phyloP scores from a whole-genome alignment of 2,888 invertebrate species.

The Cheilosia impressa region DNA sequence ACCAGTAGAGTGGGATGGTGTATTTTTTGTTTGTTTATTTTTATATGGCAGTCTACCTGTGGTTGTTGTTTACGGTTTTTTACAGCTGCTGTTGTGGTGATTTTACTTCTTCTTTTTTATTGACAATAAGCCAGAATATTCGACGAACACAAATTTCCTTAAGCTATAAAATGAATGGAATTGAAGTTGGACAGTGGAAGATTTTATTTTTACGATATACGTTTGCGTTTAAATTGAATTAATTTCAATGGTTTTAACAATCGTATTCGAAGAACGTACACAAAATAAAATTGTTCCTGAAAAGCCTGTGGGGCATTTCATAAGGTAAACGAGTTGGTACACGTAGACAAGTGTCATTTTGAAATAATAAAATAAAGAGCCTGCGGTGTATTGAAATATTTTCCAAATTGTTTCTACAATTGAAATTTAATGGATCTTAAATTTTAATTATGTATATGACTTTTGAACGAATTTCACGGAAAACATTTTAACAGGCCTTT shows the following conservation, averaged over 20 bases:
- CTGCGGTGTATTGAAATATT: too few relatives aligned
- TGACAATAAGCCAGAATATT: neutral
- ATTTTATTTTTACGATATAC: slow-evolving; percentile 10
- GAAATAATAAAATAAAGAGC: neutral
- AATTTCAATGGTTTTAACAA: neutral
- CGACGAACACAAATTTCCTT: neutral
- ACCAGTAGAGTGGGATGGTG: neutral
- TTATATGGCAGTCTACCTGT: neutral
- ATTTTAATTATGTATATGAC: neutral
- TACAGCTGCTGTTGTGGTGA: neutral
- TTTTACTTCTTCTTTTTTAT: neutral
- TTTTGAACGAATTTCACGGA: neutral
- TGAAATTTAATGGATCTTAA: neutral
- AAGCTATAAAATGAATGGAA: neutral
- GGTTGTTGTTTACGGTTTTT: neutral
- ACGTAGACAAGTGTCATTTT: neutral
- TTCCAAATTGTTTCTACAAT: neutral
- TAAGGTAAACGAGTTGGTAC: neutral
- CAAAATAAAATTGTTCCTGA: neutral
- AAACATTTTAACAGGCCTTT: too few relatives aligned
- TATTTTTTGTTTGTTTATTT: neutral
- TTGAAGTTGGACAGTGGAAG: neutral
- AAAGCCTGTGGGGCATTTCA: neutral
- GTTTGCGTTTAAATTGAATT: neutral
- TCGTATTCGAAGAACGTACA: neutral